A percentile compares a stretch with the other conserved stretches of the same genome.
Evolutionary conservation across 2,888 invertebrate species (phyloP).

Genomic region (Philhelius pedissequus): DNA sequence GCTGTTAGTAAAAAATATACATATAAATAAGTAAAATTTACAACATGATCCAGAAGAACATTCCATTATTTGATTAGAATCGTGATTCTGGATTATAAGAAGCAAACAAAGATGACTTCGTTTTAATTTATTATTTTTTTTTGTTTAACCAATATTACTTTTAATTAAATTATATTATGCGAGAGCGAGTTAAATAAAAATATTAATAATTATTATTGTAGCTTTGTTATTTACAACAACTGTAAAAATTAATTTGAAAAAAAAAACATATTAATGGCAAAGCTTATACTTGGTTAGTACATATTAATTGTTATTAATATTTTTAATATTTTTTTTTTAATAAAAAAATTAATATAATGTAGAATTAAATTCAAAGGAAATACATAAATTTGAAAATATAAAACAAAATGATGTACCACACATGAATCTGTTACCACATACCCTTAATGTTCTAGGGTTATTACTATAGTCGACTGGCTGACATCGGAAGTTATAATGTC

Average conservation of each 20-base stretch:
- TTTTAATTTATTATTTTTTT: background rate
- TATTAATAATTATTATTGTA: background rate
- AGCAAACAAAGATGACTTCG: slow-evolving; percentile 19
- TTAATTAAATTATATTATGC: slow-evolving; percentile 28
- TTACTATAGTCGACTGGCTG: slow-evolving; percentile 98
- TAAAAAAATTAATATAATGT: background rate
- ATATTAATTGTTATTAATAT: background rate
- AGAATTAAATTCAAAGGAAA: background rate
- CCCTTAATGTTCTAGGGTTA: slow-evolving; percentile 93
- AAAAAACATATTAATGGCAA: background rate
- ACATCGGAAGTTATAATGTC: slow-evolving; percentile 96
- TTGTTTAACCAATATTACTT: background rate
- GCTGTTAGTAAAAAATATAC: no score
- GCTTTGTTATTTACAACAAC: slow-evolving; percentile 9
- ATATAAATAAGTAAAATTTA: background rate
- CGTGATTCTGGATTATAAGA: background rate
- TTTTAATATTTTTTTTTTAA: background rate
- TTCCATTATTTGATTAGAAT: background rate
- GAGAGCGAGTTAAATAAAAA: slow-evolving; percentile 30
- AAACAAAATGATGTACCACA: slow-evolving; percentile 65
- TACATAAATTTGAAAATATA: slow-evolving; percentile 46
- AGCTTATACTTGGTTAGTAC: slow-evolving; percentile 33
- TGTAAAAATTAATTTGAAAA: background rate
- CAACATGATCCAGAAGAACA: slow-evolving; percentile 1
- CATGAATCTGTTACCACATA: slow-evolving; percentile 80